Base-by-base conservation (phyloP, 1,140 invertebrate species). In the Temnothorax curvispinosus region DNA sequence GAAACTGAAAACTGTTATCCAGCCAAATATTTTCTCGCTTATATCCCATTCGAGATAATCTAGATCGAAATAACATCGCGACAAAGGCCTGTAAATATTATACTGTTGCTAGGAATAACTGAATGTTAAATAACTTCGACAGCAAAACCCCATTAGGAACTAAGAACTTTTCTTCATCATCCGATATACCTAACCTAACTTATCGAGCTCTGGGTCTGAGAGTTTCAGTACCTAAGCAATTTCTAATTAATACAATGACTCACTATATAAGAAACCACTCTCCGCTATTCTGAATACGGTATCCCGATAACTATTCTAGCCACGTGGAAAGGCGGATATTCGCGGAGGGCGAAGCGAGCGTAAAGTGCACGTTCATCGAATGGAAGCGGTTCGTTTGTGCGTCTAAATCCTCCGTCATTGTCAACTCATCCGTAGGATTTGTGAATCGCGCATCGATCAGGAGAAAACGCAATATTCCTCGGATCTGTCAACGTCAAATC, bases 361-460 rank as follows among this genome's bases (percentile, higher is more conserved):
- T 86, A 50, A 77, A 85, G 88, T 35, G 44, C 52, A 52, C 32
- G 41, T 50, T 54, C 56, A 56, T 52, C 65, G 86, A 81, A 67
- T 80, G 56, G 15, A 64, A 75, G 52, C 21, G 62, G 18, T 78
- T 47, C 77, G 60, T 89, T 86, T 78, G 52, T 71, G 86, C 86
- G 86, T 86, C 86, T 86, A 89, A 90, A 90, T 89, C 81, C 27
- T 27, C 72, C 7, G 52, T 13, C 62, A 89, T 89, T 89, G 71
- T 86, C 74, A 35, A 13, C 6, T 50, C 15, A 44, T 62, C 47
- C 76, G 38, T 71, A 44, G 47, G 54, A 86, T 85, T 85, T 65
- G 64, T 64, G 64, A 78, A 85, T 87, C 47, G 44, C 69, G 67
- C 67, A 84, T 56, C 41, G 6, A 32, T 50, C 65, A 50, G 21